Percentiles rank a stretch among this genome's conserved stretches.
Conservation (phyloP, 2,888 invertebrate genomes). For the Tetranychus piercei region DNA sequence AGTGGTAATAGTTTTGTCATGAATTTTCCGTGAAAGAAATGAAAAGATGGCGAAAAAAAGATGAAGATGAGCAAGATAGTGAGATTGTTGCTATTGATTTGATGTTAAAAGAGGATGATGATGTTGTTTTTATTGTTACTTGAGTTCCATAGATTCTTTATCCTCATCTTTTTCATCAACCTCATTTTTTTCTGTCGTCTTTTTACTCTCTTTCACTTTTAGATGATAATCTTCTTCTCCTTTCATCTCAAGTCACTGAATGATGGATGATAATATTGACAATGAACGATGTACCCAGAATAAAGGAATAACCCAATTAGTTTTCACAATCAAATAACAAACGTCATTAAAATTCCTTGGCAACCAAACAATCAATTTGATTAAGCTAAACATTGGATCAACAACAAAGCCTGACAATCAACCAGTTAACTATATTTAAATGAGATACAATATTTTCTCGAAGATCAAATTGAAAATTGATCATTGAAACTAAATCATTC, state of each 20-base stretch:
- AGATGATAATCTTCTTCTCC: neutral
- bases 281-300: neutral
- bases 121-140: neutral
- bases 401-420: neutral
- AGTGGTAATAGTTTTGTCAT: conserved; percentile 1
- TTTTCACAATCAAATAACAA: neutral
- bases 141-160: neutral
- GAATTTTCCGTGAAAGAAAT: neutral
- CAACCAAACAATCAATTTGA: neutral
- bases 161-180: neutral
- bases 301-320: neutral
- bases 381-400: neutral
- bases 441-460: neutral
- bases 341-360: conserved; percentile 1
- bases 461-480: no score
- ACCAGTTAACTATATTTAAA: neutral
- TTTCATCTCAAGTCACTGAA: neutral
- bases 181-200: neutral
- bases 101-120: neutral
- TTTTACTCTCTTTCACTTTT: neutral
- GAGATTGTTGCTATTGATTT: neutral
- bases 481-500: no score
- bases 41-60: neutral
- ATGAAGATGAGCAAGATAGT: neutral
- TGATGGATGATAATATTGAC: conserved; percentile 1